Evolutionary conservation across 2,888 invertebrate genomes (phyloP), one percentile per base, ranked within the genome.

Genomic region (Thumatha senex): DNA sequence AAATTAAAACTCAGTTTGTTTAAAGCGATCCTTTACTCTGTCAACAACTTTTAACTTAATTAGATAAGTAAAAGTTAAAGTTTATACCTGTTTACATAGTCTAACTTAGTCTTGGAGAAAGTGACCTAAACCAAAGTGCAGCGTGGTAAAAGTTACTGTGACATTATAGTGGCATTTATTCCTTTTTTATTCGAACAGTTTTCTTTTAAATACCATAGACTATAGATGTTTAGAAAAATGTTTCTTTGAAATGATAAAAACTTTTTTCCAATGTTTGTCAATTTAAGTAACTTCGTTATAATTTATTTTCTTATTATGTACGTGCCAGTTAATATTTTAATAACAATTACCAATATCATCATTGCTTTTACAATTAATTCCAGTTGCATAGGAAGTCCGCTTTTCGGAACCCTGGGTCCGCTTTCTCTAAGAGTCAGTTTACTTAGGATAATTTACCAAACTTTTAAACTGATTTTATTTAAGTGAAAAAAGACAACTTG

Each of bases 101-200:
- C 58, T 57, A 61, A 69, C 59, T 69, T 64, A 53, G 59, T 56
- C 48, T 61, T 60, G 55, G 78, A 68, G 80, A 81, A 82, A 82
- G 80, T 77, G 61, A 63, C 74, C 72, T 67, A 67, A 70, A 65
- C 63, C 62, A 66, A 74, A 74, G 66, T 67, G 67, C 70, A 70
- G 55, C 66, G 61, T 65, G 69, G 66, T 67, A 68, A 72, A 76
- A 74, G 77, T 73, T 69, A 67, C 52, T 57, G 59, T 72, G 72
- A 69, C 72, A 74, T 78, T 80, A 31, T 10, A 8, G 9, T 66
- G 49, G 56, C 9, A 24, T 50, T 40, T 56, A 31, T 10, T 11
- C 31, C 9, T 45, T 49, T 24, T 34, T 12, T 15, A 38, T n/a
- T 36, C 14, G 10, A 1, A 9, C 12, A 12, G 42, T n/a, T 42